Evolutionary conservation across 30 jellyfish, hydroid and myxozoan species (phyloP).

Genomic region (Pseudorhiza aurosa): DNA sequence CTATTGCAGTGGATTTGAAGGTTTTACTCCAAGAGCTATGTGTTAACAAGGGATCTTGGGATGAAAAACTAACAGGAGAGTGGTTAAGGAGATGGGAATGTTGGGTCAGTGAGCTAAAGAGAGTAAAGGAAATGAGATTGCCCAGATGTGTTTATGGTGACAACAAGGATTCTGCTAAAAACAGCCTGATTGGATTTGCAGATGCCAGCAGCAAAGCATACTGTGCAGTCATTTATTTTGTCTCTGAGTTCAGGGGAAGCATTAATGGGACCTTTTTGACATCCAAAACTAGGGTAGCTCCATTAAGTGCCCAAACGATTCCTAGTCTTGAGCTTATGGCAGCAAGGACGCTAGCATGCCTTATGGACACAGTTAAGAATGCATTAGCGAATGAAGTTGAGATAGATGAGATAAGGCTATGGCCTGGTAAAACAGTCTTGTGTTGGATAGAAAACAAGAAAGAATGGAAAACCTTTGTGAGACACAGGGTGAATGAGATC

Average conservation of each 20-base stretch:
- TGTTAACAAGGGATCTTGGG: constrained; percentile 50
- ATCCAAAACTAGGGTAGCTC: neutral
- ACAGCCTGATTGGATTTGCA: too few relatives aligned
- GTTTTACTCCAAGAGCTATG: constrained; percentile 61
- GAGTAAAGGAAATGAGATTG: too few relatives aligned
- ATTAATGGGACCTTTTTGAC: neutral
- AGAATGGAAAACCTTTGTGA: neutral
- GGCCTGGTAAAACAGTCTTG: neutral
- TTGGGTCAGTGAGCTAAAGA: neutral
- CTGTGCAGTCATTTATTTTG: too few relatives aligned
- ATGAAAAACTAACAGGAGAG: constrained; percentile 35
- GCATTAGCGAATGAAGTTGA: neutral
- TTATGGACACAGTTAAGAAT: neutral
- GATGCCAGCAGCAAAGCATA: too few relatives aligned
- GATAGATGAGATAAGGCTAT: neutral
- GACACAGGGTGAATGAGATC: constrained; percentile 22
- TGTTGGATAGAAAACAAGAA: neutral
- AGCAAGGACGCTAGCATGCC: neutral
- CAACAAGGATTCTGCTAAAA: too few relatives aligned
- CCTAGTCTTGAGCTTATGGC: constrained; percentile 12
- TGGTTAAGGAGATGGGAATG: constrained; percentile 2
- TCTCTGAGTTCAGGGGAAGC: neutral
- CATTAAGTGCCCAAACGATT: neutral
- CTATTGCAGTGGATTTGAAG: constrained; percentile 23
- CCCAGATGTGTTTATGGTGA: too few relatives aligned